Evolutionary conservation across 2,888 invertebrate species (phyloP).

Genomic region (Heteropelma amictum): DNA sequence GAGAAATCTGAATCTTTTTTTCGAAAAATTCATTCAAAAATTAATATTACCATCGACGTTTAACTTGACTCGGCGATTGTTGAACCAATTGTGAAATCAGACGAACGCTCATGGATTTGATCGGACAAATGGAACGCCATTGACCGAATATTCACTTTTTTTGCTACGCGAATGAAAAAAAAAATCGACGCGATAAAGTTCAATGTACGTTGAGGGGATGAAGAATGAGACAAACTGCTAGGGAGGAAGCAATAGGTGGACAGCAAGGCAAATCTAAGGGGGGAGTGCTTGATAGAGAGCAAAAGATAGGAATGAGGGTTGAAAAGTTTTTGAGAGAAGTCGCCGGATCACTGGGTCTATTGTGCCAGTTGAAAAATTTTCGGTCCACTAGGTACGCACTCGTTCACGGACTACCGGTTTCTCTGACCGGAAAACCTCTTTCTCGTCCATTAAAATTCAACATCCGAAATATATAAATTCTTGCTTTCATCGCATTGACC

Average conservation of each 20-base stretch:
- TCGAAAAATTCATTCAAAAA: no score
- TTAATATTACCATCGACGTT: no score
- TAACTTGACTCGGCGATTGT: neutral
- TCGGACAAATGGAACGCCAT: neutral
- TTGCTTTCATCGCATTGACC: constrained; percentile 3
- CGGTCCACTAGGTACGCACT: constrained; percentile 55
- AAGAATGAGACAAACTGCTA: neutral
- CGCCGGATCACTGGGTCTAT: constrained; percentile 24
- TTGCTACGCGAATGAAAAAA: no score
- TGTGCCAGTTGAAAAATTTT: constrained; percentile 49
- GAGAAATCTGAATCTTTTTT: no score
- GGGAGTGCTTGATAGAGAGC: neutral
- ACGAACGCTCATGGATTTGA: neutral
- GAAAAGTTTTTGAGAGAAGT: constrained; percentile 37
- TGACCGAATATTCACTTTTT: no score
- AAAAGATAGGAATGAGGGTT: constrained; percentile 15
- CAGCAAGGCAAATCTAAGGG: neutral
- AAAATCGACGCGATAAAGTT: constrained; percentile 50
- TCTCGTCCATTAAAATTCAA: constrained; percentile 43
- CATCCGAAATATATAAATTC: constrained; percentile 45
- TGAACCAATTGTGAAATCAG: neutral
- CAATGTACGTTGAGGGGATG: constrained; percentile 41
- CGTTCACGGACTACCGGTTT: constrained; percentile 49
- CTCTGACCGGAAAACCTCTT: constrained; percentile 35
- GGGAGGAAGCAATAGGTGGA: constrained; percentile 8